Base-by-base conservation (phyloP, 92 coral and sea anemone genomes). In the Umimayanthus kanabou region DNA sequence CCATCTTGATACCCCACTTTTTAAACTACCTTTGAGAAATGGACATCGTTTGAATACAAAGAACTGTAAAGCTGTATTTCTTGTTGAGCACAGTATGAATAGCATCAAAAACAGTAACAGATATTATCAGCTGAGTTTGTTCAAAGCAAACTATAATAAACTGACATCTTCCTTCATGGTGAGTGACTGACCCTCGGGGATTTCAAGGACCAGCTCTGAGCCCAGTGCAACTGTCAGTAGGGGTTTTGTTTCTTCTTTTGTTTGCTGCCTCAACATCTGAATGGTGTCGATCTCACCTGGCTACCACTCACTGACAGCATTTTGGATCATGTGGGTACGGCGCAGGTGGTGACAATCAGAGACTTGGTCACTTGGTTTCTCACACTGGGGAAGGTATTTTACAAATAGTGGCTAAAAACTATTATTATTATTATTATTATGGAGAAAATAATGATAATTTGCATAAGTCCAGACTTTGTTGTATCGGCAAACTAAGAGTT, bases 1-100 rank as follows among this genome's bases (percentile, higher is more conserved):
- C 50, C 50, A 45, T 45, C 50, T 45, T 45, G 50, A 39, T 73
- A 64, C 30, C 88, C 81, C 88, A 85, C 66, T 45, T 73, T 33
- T 42, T 30, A 18, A 43, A 39, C 70, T 81, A 66, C 40, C 65
- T 57, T 57, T 2, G 7, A 57, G 22, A 57, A 14, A 45, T 45
- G 50, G 50, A 45, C 50, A 45, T 45, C 50, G 10, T 45, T 11
- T 13, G 3, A 11, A 11, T 57, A 57, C 22, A 14, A 11, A 57
- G 20, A 18, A 13, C 65, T 11, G 20, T 14, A 18, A 13, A 57
- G 3, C 4, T 57, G 18, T 8, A 11, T 57, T 57, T 57, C 15
- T 57, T 13, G 22, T 57, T 22, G 7, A 57, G 7, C 65, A 18
- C 65, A 57, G 22, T 57, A 13, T 45, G 7, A 45, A 45, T 45